These are phyloP conservation scores for Centruroides sculpturatus DNA, from an alignment of 1,140 invertebrate species.

Conservation along the genomic window DNA sequence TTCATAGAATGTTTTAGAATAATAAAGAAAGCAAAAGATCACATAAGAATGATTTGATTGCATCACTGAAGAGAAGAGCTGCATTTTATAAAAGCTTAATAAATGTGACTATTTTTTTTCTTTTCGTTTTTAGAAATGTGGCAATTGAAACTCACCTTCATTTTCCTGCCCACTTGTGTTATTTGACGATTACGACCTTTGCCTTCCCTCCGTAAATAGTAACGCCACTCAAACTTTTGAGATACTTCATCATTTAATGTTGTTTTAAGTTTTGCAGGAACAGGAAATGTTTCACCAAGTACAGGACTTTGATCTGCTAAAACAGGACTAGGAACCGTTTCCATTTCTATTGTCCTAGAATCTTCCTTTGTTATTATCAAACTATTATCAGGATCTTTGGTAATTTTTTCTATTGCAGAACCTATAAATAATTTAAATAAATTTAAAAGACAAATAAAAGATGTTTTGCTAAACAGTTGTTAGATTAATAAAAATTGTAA, in stretches of 20 bases:
- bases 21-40: too few relatives aligned
- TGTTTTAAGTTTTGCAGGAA: slow-evolving; percentile 73
- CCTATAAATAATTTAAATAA: too few relatives aligned
- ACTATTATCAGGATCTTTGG: slow-evolving; percentile 11
- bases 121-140: too few relatives aligned
- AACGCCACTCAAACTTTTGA: slow-evolving; percentile 90
- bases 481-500: too few relatives aligned
- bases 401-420: too few relatives aligned
- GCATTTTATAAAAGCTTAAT: too few relatives aligned
- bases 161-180: slow-evolving; percentile 19
- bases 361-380: slow-evolving; percentile 9
- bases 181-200: slow-evolving; percentile 16
- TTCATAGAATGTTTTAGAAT: too few relatives aligned
- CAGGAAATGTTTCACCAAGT: slow-evolving; percentile 41
- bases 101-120: too few relatives aligned
- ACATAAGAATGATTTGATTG: too few relatives aligned
- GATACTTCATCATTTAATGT: slow-evolving; percentile 77
- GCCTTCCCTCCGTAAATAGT: slow-evolving; percentile 34
- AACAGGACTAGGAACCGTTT: slow-evolving; percentile 19
- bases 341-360: slow-evolving; percentile 17
- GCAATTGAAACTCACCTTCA: slow-evolving; percentile 11
- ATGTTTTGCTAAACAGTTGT: too few relatives aligned
- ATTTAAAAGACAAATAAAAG: too few relatives aligned
- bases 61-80: too few relatives aligned
- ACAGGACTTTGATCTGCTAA: slow-evolving; percentile 17